These are phyloP conservation scores for Apeltes quadracus DNA, from an alignment of 2,113 vertebrate species.

Conservation along the genomic window DNA sequence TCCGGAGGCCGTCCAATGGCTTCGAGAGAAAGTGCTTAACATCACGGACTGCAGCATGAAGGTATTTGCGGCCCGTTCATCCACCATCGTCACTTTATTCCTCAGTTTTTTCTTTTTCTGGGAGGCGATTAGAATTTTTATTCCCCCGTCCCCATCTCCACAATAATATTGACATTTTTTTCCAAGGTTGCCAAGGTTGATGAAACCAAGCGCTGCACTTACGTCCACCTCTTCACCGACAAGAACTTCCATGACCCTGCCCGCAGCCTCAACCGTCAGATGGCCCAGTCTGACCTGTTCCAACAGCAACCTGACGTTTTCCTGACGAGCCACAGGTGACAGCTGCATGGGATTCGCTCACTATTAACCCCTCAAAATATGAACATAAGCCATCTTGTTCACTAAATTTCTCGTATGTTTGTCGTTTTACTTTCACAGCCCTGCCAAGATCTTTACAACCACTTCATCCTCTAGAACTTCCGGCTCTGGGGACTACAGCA, in stretches of 20 bases:
- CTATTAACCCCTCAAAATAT: background rate
- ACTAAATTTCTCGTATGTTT: background rate
- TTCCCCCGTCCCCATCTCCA: background rate
- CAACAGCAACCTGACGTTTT: slow-evolving; percentile 92
- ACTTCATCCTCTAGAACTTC: slow-evolving; percentile 29
- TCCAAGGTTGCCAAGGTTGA: slow-evolving; percentile 88
- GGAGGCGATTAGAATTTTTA: background rate
- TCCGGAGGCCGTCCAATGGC: slow-evolving; percentile 92
- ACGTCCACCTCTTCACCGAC: slow-evolving; percentile 90
- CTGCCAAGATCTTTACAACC: slow-evolving; percentile 53
- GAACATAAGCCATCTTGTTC: too few species aligned
- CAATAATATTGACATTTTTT: background rate
- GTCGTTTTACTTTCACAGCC: slow-evolving; percentile 21
- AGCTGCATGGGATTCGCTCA: background rate
- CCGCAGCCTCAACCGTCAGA: slow-evolving; percentile 88
- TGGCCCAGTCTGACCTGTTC: slow-evolving; percentile 89
- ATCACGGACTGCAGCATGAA: slow-evolving; percentile 92
- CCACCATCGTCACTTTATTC: background rate
- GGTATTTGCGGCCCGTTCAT: slow-evolving; percentile 68
- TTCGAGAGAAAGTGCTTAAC: slow-evolving; percentile 89
- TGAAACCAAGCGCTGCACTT: slow-evolving; percentile 78
- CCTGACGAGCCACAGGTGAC: slow-evolving; percentile 81
- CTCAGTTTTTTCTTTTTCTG: background rate
- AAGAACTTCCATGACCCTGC: slow-evolving; percentile 86
- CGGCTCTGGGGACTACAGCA: slow-evolving; percentile 31